Base-by-base conservation (phyloP, 2,888 invertebrate genomes). In the Petrolisthes cinctipes region DNA sequence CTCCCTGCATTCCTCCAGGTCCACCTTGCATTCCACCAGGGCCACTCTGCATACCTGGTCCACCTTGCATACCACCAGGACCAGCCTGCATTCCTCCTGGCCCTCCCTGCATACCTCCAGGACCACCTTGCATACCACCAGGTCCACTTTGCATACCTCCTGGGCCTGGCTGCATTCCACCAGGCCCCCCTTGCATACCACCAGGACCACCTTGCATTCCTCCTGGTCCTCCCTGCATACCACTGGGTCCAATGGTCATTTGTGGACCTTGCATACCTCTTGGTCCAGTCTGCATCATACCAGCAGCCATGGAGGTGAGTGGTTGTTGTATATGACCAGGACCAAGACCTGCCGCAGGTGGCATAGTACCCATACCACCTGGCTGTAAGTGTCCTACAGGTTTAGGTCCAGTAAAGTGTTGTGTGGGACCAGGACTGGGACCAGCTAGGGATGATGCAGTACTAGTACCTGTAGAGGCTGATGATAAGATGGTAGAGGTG, bases 271-370 rank as follows among this genome's bases (percentile, higher is more conserved):
- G 86, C 81, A 85, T 85, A 53, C 78, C 78, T 23, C 85, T 57
- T 17, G 85, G 66, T 23, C 85, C 84, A n/a, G 61, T 5, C 37
- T 86, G 86, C 88, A 88, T 84, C 66, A 88, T 84, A 5, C 88
- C 88, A 56, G 85, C 85, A 57, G 76, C 88, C 82, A 88, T 88
- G 51, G 88, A 88, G 14, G 88, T 85, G 51, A 86, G 82, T 9
- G 82, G 76, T 53, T 86, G 86, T 56, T 82, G 86, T 78, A 85
- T 85, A 68, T 84, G 87, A n/a, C 84, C 66, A 23, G 80, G 83
- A n/a, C 84, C 80, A 88, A 83, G 75, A 9, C 61, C 81, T 68
- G 53, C 68, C 75, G 79, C 79, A 54, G 81, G 66, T 5, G 84
- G 81, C 85, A 88, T 80, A 17, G 85, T 78, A n/a, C 75, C 71